Base-by-base conservation (phyloP, 2,113 vertebrate species). In the Osmerus eperlanus region DNA sequence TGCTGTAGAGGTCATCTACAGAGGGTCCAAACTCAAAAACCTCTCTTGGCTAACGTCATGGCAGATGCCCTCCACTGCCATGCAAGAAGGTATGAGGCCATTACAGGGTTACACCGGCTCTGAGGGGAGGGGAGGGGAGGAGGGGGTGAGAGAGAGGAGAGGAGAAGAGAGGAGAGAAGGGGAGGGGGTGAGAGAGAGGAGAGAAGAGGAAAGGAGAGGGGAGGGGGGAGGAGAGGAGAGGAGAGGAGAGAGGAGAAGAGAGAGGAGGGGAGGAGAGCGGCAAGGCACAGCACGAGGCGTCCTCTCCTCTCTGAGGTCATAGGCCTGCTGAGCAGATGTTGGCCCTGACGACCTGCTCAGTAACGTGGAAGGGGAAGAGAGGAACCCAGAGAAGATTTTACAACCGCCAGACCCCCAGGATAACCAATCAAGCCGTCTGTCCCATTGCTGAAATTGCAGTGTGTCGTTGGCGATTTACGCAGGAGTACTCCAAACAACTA, bases 321-420 rank as follows among this genome's bases (percentile, higher is more conserved):
- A 58, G 58, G 73, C 80, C 85, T 89, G 84, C 72, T n/a, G 66
- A 76, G 74, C 88, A 91, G 88, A 90, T 89, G 88, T 84, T 82
- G 77, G 65, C 77, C 79, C 9, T n/a, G 64, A 63, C 54, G 69
- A 81, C 83, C 77, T 63, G 68, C 67, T 59, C 77, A 66, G 59
- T 78, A 76, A 74, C 67, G 74, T 77, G n/a, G 64, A 72, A 6
- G 59, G 63, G 58, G 41, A 7, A 25, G 19, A 70, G 32, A 54
- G 56, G 54, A 72, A 52, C 51, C 0, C 19, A 41, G 68, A 76
- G 77, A 80, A 81, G 52, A 73, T 59, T 75, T 70, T 16, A 32
- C 75, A 70, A 76, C 77, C 71, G 78, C 32, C 56, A 78, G 70
- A 47, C 41, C 71, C 73, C 41, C 68, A 73, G 52, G 78, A 70